These are phyloP conservation scores for Plagodis pulveraria DNA, from an alignment of 2,888 invertebrate genomes.

Conservation along the genomic window DNA sequence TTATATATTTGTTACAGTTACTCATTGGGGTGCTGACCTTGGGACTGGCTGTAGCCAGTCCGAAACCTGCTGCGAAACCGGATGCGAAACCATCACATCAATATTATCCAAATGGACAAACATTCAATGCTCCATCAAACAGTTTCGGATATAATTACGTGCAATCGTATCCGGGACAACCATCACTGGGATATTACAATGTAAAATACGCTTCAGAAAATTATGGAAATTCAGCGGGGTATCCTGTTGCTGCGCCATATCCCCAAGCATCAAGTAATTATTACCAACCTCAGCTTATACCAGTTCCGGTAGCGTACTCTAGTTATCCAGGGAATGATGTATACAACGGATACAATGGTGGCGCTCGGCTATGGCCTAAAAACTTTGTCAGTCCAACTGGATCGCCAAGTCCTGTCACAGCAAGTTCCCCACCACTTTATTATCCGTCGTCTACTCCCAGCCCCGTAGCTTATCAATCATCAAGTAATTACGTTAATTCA, in stretches of 20 bases:
- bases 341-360: constrained; percentile 5
- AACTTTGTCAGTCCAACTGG: constrained; percentile 14
- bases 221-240: constrained; percentile 12
- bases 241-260: constrained; percentile 10
- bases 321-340: background rate
- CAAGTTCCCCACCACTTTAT: constrained; percentile 11
- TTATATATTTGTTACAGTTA: constrained; percentile 51
- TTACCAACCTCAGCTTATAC: constrained; percentile 9
- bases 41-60: constrained; percentile 18
- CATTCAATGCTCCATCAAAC: constrained; percentile 3
- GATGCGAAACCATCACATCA: constrained; percentile 22
- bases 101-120: constrained; percentile 7
- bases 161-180: constrained; percentile 8
- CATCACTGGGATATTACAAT: constrained; percentile 6
- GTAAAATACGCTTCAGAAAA: constrained; percentile 2
- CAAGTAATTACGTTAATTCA: constrained; percentile 7
- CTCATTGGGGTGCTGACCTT: constrained; percentile 39
- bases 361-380: constrained; percentile 23
- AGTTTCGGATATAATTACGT: constrained; percentile 8
- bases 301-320: constrained; percentile 14
- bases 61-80: constrained; percentile 16
- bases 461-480: constrained; percentile 16
- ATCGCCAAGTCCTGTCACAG: constrained; percentile 13
- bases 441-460: constrained; percentile 27
- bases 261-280: constrained; percentile 9